phyloP scores from a whole-genome alignment of 2,113 vertebrate species.

The Pedionomus torquatus region DNA sequence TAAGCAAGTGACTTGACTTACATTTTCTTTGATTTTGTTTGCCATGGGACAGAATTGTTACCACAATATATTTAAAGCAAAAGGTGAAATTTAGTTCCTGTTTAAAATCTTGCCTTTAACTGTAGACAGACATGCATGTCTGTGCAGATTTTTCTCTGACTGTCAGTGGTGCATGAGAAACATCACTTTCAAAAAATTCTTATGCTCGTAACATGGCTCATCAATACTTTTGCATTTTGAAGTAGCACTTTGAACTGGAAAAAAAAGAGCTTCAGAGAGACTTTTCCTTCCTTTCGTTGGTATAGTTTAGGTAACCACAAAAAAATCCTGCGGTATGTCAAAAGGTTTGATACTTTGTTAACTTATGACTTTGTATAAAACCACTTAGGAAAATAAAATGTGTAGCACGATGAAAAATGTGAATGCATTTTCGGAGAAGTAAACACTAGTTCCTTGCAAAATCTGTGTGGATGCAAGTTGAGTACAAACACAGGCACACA shows the following conservation, averaged over 20 bases:
- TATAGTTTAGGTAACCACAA: not conserved
- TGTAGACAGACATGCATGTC: not conserved
- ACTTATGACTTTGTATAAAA: not conserved
- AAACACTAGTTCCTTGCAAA: not conserved
- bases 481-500: not conserved
- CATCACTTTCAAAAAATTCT: not conserved
- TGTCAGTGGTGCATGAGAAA: not conserved
- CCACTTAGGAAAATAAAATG: not conserved
- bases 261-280: not conserved
- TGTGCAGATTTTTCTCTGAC: not conserved
- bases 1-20: not conserved
- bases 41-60: not conserved
- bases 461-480: not conserved
- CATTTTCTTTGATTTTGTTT: not conserved
- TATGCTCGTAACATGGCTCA: not conserved
- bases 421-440: not conserved
- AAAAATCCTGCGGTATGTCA: not conserved
- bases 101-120: not conserved
- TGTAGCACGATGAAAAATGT: not conserved
- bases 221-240: not conserved
- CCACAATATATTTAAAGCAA: not conserved
- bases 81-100: not conserved
- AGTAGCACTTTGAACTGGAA: not conserved
- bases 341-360: not conserved
- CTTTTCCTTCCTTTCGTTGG: not conserved